Percentiles rank a stretch among this genome's conserved stretches.
Conservation (phyloP, 2,113 vertebrate genomes). For the Saimiri boliviensis region DNA sequence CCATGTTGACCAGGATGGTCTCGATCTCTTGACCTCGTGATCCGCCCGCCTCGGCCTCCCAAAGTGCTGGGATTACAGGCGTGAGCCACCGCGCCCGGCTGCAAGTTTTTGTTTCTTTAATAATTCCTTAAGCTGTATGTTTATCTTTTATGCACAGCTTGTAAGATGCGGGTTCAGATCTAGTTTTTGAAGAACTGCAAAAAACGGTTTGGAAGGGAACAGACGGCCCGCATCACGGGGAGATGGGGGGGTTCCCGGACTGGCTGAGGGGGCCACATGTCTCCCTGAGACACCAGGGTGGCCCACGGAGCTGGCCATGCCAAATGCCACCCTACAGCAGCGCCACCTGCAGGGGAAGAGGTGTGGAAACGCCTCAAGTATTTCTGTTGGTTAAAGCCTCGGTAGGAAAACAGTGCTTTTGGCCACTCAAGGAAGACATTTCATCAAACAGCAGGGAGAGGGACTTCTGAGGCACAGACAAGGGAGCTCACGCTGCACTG, state of each 20-base stretch:
- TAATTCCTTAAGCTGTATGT: neutral
- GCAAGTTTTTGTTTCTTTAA: neutral
- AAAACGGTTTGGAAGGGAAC: neutral
- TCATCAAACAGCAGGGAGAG: neutral
- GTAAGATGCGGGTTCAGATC: neutral
- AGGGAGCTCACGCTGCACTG: neutral
- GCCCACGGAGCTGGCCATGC: neutral
- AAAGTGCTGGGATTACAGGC: too few relatives aligned
- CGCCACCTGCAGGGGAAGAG: neutral
- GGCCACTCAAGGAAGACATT: neutral
- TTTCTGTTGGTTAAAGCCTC: neutral
- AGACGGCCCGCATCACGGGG: neutral
- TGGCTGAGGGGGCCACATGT: neutral
- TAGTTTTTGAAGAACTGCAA: neutral
- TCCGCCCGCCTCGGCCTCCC: too few relatives aligned
- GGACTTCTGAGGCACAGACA: neutral
- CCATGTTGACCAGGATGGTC: too few relatives aligned
- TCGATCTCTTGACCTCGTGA: too few relatives aligned
- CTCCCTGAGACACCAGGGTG: neutral
- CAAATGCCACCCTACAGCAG: neutral
- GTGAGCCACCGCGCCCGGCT: too few relatives aligned
- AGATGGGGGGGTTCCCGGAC: too few relatives aligned
- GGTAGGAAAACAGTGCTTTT: neutral
- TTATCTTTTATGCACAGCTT: neutral
- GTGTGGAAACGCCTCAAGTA: neutral